A percentile compares a stretch with the other conserved stretches of the same genome.
Conservation (phyloP, 2,797 vertebrate species). For the Simalia tracyae region DNA sequence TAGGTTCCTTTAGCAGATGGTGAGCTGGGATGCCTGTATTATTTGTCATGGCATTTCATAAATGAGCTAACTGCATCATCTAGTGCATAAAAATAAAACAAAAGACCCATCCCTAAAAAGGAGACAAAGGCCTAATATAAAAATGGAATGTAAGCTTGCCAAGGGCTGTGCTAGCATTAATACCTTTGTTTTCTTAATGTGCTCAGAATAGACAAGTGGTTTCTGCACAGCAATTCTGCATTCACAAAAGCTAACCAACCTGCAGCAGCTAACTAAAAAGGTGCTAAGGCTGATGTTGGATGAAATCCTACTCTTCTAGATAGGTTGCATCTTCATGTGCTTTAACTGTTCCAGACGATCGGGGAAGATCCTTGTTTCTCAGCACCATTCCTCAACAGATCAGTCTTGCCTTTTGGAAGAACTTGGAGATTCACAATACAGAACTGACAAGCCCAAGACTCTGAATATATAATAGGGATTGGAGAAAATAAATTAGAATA, state of each 20-base stretch:
- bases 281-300: not conserved
- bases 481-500: not conserved
- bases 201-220: constrained; percentile 68
- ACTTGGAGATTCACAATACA: not conserved
- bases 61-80: constrained; percentile 34
- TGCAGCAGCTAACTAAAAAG: constrained; percentile 24
- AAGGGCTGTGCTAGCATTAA: not conserved
- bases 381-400: not conserved
- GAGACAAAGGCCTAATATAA: constrained; percentile 56
- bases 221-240: constrained; percentile 54
- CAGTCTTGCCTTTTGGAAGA: not conserved
- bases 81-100: constrained; percentile 62
- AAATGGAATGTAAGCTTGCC: constrained; percentile 56
- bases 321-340: not conserved
- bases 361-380: not conserved
- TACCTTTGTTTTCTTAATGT: constrained; percentile 53
- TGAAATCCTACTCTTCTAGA: not conserved
- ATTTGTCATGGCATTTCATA: constrained; percentile 50
- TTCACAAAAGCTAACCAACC: constrained; percentile 41
- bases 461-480: not conserved
- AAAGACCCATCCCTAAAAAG: constrained; percentile 51
- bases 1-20: constrained; percentile 51
- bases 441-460: not conserved
- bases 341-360: not conserved
- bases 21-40: constrained; percentile 49